Evolutionary conservation across 2,888 invertebrate species (phyloP).

Genomic region (Chironomus riparius): DNA sequence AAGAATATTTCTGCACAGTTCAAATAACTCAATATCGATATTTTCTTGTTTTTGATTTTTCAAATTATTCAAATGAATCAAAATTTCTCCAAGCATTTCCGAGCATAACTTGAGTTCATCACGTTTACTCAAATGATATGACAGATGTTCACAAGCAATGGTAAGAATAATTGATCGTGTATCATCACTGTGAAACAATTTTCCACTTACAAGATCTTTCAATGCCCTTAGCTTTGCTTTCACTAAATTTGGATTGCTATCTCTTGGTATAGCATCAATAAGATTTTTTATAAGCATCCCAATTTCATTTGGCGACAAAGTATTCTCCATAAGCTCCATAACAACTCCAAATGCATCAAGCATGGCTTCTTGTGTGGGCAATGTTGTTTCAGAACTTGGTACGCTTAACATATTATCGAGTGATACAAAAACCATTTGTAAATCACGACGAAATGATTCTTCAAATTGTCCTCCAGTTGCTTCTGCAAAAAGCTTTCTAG

Average conservation of each 20-base stretch:
- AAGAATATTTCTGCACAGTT: slow-evolving; percentile 39
- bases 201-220: slow-evolving; percentile 66
- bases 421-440: slow-evolving; percentile 70
- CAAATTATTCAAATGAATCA: slow-evolving; percentile 49
- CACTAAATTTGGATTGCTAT: slow-evolving; percentile 55
- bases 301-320: slow-evolving; percentile 64
- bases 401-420: slow-evolving; percentile 67
- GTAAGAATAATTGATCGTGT: slow-evolving; percentile 74
- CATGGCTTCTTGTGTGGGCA: slow-evolving; percentile 72
- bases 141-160: slow-evolving; percentile 75
- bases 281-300: slow-evolving; percentile 70
- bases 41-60: slow-evolving; percentile 46
- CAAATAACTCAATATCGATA: slow-evolving; percentile 39
- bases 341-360: slow-evolving; percentile 71
- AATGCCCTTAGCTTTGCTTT: slow-evolving; percentile 76
- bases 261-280: slow-evolving; percentile 57
- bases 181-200: slow-evolving; percentile 61
- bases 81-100: slow-evolving; percentile 77
- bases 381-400: slow-evolving; percentile 61
- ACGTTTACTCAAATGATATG: slow-evolving; percentile 69
- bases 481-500: slow-evolving; percentile 69
- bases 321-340: slow-evolving; percentile 68
- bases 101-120: slow-evolving; percentile 78
- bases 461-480: slow-evolving; percentile 85
- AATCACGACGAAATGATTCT: slow-evolving; percentile 73